phyloP scores from a whole-genome alignment of 2,113 vertebrate genomes.

The Typhlomys cinereus region DNA sequence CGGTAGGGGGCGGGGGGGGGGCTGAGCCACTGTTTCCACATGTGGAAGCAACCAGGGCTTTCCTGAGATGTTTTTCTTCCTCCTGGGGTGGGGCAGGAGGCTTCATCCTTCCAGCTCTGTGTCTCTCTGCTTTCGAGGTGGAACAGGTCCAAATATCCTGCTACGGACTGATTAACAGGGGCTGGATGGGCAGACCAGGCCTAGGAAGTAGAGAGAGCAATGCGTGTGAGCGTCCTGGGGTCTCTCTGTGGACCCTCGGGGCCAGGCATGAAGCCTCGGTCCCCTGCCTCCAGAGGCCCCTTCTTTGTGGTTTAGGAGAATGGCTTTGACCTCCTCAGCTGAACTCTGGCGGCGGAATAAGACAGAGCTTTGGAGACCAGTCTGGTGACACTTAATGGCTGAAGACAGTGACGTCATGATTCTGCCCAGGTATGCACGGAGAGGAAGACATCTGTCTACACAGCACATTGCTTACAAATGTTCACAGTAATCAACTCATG shows the following conservation, averaged over 20 bases:
- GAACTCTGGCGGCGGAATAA: not conserved
- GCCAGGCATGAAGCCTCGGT: too few relatives aligned
- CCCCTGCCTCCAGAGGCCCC: too few relatives aligned
- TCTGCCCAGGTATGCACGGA: not conserved
- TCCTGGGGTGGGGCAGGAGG: not conserved
- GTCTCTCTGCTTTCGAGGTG: not conserved
- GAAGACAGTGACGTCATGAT: not conserved
- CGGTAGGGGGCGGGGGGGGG: not conserved
- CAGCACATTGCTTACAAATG: not conserved
- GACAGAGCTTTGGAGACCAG: not conserved
- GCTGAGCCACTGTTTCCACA: not conserved
- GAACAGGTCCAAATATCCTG: not conserved
- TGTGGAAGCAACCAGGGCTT: not conserved
- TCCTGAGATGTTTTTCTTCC: not conserved
- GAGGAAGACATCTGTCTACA: not conserved
- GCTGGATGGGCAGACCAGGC: not conserved
- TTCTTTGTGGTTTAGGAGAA: not conserved
- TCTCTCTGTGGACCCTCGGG: not conserved
- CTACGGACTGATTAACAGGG: not conserved
- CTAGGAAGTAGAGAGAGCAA: accelerated
- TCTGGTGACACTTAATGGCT: not conserved
- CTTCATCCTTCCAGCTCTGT: not conserved
- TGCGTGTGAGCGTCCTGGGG: not conserved
- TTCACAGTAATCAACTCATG: not conserved
- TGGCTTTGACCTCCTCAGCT: not conserved